Base-by-base conservation (phyloP, 2,888 invertebrate species). In the Callosobruchus maculatus region DNA sequence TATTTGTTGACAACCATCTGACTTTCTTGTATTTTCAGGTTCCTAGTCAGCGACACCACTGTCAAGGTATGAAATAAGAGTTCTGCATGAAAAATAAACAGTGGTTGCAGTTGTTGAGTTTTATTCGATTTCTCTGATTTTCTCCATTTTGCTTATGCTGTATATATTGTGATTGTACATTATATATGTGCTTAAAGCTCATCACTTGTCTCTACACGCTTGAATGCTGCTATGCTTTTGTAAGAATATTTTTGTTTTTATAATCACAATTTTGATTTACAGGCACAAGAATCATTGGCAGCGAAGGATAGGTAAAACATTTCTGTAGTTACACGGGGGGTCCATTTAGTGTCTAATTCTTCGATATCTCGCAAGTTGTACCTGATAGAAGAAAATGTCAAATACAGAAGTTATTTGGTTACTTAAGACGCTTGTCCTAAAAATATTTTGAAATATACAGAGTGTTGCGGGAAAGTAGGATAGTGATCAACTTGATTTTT, bases 261-360 rank as follows among this genome's bases (percentile, higher is more conserved):
- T 49, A 49, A 49, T 7, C 49, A 13, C 1, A 1, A 49, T 49
- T 49, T 76, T 74, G 22, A 73, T 72, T 77, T 78, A 72, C 74
- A 79, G 79, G 77, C 70, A 21, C 72, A 76, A 21, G 66, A 21
- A 21, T 76, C 70, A 70, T 18, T 72, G n/a, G 74, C 74, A 73
- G 73, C 73, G 85, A 49, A 82, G 81, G 78, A 78, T 85, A 49
- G 83, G 87, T 79, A 77, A 76, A 30, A 71, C n/a, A n/a, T n/a
- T 3, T 2, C 4, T 71, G 26, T 18, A 18, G 26, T 20, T 26
- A 18, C 20, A 49, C n/a, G n/a, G n/a, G n/a, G n/a, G n/a, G n/a
- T n/a, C n/a, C n/a, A n/a, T n/a, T n/a, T n/a, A n/a, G n/a, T n/a
- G n/a, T n/a, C n/a, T n/a, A n/a, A n/a, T n/a, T n/a, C n/a, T n/a